phyloP scores from a whole-genome alignment of 2,888 invertebrate species.

The Subacronicta megacephala region DNA sequence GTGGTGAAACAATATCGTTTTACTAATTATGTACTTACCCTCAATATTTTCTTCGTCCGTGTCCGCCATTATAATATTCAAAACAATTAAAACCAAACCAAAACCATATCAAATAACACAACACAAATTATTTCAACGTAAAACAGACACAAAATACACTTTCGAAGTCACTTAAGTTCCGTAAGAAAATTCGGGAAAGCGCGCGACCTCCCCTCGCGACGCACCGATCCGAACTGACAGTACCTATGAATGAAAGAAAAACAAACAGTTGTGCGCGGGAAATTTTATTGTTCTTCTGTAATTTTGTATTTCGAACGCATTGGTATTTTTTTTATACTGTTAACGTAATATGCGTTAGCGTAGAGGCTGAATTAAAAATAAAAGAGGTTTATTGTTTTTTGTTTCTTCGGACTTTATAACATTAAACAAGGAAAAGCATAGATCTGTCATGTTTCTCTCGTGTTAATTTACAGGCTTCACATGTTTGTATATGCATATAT shows the following conservation, averaged over 20 bases:
- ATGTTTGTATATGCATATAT: constrained; percentile 8
- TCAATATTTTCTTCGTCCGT: constrained; percentile 76
- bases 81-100: constrained; percentile 58
- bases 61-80: constrained; percentile 66
- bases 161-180: constrained; percentile 56
- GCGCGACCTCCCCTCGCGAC: constrained; percentile 59
- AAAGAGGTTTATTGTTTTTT: constrained; percentile 4
- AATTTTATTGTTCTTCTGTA: constrained; percentile 39
- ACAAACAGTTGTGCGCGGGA: constrained; percentile 51
- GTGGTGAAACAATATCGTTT: constrained; percentile 3
- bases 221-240: constrained; percentile 56
- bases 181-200: constrained; percentile 55
- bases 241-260: constrained; percentile 52
- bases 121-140: constrained; percentile 44
- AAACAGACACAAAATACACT: constrained; percentile 39
- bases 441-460: background rate
- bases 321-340: constrained; percentile 11
- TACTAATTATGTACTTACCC: constrained; percentile 57
- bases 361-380: constrained; percentile 5
- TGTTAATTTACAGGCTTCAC: constrained; percentile 7
- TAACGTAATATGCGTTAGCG: constrained; percentile 10
- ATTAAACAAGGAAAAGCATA: constrained; percentile 3
- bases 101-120: constrained; percentile 56
- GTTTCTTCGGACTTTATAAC: background rate
- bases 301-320: constrained; percentile 43